A percentile compares a stretch with the other conserved stretches of the same genome.
Evolutionary conservation across 2,797 vertebrate genomes (phyloP).

Genomic region (Betta splendens): DNA sequence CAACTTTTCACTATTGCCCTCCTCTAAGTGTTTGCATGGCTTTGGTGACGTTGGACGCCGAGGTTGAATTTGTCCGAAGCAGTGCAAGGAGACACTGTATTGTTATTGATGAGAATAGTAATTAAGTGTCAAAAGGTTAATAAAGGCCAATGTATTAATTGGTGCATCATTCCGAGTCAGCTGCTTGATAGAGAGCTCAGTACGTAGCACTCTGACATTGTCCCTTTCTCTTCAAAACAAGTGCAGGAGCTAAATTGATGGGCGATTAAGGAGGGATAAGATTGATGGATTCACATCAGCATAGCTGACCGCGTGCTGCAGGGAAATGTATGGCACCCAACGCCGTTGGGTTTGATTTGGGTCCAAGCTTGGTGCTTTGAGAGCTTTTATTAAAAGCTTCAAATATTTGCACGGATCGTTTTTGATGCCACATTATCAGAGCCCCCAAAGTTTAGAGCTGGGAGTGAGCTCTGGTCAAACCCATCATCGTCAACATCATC

Average conservation of each 20-base stretch:
- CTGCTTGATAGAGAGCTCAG: constrained; percentile 54
- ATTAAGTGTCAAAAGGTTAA: constrained; percentile 75
- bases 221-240: constrained; percentile 73
- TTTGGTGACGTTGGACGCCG: constrained; percentile 38
- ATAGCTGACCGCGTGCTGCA: constrained; percentile 40
- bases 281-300: constrained; percentile 64
- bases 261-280: constrained; percentile 70
- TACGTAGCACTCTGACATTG: constrained; percentile 64
- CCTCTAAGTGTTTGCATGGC: constrained; percentile 21
- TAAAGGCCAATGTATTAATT: constrained; percentile 72
- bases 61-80: constrained; percentile 34
- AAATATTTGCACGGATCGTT: no score
- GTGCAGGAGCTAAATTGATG: constrained; percentile 66
- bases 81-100: constrained; percentile 71
- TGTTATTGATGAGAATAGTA: constrained; percentile 73
- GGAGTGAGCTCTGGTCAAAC: no score
- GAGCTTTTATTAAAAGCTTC: no score
- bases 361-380: no score
- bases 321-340: constrained; percentile 25
- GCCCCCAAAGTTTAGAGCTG: no score
- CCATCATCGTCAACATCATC: no score
- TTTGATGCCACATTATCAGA: no score
- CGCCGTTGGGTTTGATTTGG: not conserved
- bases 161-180: constrained; percentile 67
- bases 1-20: constrained; percentile 27